Base-by-base conservation (phyloP, 1,140 invertebrate genomes). In the Drosophila simulans region DNA sequence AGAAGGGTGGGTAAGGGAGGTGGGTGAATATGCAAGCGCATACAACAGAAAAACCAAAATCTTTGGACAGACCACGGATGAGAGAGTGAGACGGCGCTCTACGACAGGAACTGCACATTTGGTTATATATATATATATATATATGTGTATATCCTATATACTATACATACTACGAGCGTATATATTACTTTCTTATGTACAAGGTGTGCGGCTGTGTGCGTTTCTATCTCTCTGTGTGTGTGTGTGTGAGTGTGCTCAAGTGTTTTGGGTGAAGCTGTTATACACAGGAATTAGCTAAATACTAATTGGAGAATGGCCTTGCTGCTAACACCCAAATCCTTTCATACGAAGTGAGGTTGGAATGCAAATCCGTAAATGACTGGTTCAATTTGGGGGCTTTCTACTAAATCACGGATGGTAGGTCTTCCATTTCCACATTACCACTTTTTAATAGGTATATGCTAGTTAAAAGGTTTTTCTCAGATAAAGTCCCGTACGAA, bases 141-240 rank as follows among this genome's bases (percentile, higher is more conserved):
- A 42, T 42, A 15, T 27, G 10, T 7, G 5, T 48, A 27, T 49
- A 31, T 15, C 5, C 25, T 31, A 31, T 15, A 11, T 49, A 27
- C 43, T 48, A 27, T 48, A 3, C 25, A 8, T 48, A 48, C 43
- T 25, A 13, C 5, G 7, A n/a, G n/a, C 1, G 8, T 46, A 11
- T 42, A n/a, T 22, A 59, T 34, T 62, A 42, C 54, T 62, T 12
- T 15, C 15, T 51, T 68, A 77, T 54, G n/a, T 76, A 68, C 72
- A 68, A 15, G n/a, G 37, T 57, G 22, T 37, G 43, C 39, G 13
- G 49, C 5, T n/a, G 58, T 34, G 31, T 20, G 31, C 22, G 49
- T 27, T 51, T 49, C 40, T 62, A 42, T 42, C 10, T 48, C 12
- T 62, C 7, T 42, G 54, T 57, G 17, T 51, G 20, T 27, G 49